phyloP scores from a whole-genome alignment of 2,797 vertebrate genomes.

The Notolabrus celidotus region DNA sequence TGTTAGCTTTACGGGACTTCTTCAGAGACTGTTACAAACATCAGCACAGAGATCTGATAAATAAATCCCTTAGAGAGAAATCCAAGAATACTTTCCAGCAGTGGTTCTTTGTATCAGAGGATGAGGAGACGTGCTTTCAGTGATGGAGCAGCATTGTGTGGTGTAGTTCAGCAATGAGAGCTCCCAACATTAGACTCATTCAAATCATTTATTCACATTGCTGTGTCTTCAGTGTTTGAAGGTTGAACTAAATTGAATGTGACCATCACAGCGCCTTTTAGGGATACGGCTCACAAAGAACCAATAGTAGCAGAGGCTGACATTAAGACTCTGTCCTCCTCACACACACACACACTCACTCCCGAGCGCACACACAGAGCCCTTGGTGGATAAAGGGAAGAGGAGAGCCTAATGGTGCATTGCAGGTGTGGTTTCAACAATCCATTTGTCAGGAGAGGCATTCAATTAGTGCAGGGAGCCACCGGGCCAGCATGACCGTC shows the following conservation, averaged over 20 bases:
- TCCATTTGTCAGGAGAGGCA: slow-evolving; percentile 79
- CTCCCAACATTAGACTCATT: neutral
- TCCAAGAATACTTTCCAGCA: neutral
- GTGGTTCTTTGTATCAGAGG: too few species aligned
- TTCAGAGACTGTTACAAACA: neutral
- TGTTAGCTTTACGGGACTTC: neutral
- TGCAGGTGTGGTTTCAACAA: slow-evolving; percentile 78
- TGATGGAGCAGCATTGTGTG: neutral
- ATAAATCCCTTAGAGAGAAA: neutral
- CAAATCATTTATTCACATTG: slow-evolving; percentile 32
- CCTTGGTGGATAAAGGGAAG: slow-evolving; percentile 56
- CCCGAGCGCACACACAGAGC: slow-evolving; percentile 31
- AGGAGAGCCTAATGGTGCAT: slow-evolving; percentile 74
- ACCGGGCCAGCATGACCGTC: slow-evolving; percentile 29
- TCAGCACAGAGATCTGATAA: neutral
- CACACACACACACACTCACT: neutral
- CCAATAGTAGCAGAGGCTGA: slow-evolving; percentile 30
- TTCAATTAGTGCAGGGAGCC: slow-evolving; percentile 74
- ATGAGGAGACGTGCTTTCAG: neutral
- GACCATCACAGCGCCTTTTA: slow-evolving; percentile 40
- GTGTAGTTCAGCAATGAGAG: neutral
- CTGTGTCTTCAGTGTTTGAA: slow-evolving; percentile 42
- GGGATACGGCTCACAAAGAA: slow-evolving; percentile 20
- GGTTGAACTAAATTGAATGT: slow-evolving; percentile 61
- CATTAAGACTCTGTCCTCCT: slow-evolving; percentile 22